Evolutionary conservation across 2,113 vertebrate genomes (phyloP).

Genomic region (Origma solitaria): DNA sequence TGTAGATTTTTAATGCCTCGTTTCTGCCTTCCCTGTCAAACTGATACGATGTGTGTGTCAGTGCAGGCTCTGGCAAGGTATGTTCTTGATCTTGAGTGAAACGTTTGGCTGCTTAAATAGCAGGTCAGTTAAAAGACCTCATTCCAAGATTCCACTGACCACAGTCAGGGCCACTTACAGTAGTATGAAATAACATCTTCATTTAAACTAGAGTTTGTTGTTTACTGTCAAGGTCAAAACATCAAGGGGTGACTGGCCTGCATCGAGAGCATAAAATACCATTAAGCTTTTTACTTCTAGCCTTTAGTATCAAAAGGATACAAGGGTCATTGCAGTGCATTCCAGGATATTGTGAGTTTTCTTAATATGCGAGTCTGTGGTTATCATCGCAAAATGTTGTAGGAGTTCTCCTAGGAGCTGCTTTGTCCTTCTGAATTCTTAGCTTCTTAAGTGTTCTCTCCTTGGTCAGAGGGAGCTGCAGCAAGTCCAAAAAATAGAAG

Average conservation of each 20-base stretch:
- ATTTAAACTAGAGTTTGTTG: neutral
- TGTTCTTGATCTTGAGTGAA: neutral
- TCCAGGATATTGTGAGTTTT: neutral
- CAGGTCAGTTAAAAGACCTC: neutral
- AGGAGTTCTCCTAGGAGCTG: neutral
- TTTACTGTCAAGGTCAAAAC: neutral
- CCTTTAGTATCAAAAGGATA: neutral
- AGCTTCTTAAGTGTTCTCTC: neutral
- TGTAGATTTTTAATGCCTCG: neutral
- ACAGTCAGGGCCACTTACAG: neutral
- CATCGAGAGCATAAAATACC: neutral
- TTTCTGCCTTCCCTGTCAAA: neutral
- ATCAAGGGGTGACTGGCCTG: neutral
- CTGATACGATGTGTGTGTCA: neutral
- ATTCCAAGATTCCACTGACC: neutral
- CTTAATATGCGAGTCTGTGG: neutral
- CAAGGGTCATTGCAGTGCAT: neutral
- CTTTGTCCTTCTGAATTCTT: neutral
- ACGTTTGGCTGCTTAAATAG: neutral
- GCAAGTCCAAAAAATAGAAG: neutral
- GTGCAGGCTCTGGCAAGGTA: neutral
- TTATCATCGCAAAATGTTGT: neutral
- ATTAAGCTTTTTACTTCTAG: neutral
- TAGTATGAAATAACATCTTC: neutral
- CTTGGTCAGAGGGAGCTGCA: neutral